Evolutionary conservation across 2,113 vertebrate species (phyloP), one percentile per base, ranked within the genome.

Genomic region (Camelus dromedarius): DNA sequence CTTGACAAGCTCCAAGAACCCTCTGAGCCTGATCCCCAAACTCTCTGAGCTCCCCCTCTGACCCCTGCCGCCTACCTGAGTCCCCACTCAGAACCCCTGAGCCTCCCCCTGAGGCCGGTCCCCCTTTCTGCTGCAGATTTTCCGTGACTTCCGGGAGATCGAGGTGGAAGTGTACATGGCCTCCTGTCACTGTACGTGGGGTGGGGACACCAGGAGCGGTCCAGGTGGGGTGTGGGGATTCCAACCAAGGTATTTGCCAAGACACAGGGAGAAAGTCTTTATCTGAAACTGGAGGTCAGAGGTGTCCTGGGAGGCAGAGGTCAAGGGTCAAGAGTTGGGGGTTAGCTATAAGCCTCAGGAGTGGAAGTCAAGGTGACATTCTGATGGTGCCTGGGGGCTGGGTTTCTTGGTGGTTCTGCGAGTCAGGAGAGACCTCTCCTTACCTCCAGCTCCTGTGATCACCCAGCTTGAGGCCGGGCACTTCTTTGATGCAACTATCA

Each of bases 401-500:
- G 85, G 35, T 35, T 52, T 94, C 56, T 67, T 96, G 38, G 72
- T 72, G 73, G 90, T 54, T 13, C 19, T 72, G 58, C 5, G 90
- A 91, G 56, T 84, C 38, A 83, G 35, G 38, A 42, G 66, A 58
- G 54, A 46, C 0, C 28, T 24, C 30, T 88, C 0, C 28, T 95
- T 97, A 52, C 97, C 76, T 7, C 4, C 72, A 52, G 99, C 54
- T 3, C 94, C 98, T 0, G 99, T 99, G 69, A 95, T 99, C 7
- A 42, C 98, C 42, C 99, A 99, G 98, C 98, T 99, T 58, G 99
- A 99, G 93, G 96, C 90, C 0, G 99, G 99, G 60, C 98, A 99
- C 60, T 99, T 99, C 98, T 99, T 99, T 84, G 99, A 98, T 8
- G 98, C 99, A 0, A 97, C 98, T 67, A 98, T 99, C 97, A 99